Evolutionary conservation across 2,888 invertebrate genomes (phyloP).

Genomic region (Ecdyonurus torrentis): DNA sequence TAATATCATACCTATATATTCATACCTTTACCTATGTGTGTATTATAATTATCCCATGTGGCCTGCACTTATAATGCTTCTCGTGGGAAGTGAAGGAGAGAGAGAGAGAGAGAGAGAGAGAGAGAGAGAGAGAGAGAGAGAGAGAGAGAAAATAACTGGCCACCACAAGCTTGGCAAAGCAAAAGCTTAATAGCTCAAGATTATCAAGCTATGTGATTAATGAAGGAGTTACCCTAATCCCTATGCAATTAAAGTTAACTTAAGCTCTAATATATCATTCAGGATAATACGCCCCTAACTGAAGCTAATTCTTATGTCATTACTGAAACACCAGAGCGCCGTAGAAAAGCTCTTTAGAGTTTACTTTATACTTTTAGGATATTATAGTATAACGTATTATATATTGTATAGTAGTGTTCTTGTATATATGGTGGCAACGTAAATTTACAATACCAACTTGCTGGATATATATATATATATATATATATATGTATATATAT

Average conservation of each 20-base stretch:
- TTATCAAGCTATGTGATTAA: constrained; percentile 1
- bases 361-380: neutral
- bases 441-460: neutral
- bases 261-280: constrained; percentile 3
- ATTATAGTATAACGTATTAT: neutral
- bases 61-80: neutral
- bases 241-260: constrained; percentile 2
- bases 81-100: neutral
- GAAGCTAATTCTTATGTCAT: constrained; percentile 1
- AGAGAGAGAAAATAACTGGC: neutral
- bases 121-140: neutral
- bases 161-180: neutral
- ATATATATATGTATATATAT: too few species aligned
- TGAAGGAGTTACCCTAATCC: constrained; percentile 3
- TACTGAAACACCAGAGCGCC: too few species aligned
- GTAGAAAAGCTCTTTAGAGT: neutral
- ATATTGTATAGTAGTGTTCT: neutral
- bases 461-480: too few species aligned
- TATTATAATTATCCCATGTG: neutral
- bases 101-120: neutral
- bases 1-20: neutral
- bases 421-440: neutral
- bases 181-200: constrained; percentile 2
- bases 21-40: neutral
- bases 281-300: constrained; percentile 1